These are phyloP conservation scores for Cryptocephalus moraei DNA, from an alignment of 2,888 invertebrate genomes.

Conservation along the genomic window DNA sequence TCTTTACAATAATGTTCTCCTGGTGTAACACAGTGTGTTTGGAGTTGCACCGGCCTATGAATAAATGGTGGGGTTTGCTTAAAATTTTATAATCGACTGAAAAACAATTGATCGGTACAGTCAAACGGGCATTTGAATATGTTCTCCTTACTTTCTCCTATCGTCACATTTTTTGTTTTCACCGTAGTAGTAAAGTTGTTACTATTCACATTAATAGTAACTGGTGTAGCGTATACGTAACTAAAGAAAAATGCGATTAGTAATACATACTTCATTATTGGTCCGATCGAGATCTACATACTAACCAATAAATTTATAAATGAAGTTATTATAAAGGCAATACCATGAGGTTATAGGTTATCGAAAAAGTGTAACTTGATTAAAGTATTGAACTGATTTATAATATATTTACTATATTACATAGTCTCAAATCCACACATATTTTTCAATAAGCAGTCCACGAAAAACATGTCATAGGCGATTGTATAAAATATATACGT, in stretches of 20 bases:
- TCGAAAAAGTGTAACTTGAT: no score
- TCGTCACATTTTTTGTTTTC: neutral
- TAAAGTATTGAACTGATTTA: no score
- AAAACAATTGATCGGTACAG: constrained; percentile 10
- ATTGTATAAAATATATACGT: no score
- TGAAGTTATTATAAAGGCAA: no score
- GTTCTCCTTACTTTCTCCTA: neutral
- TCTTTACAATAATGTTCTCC: constrained; percentile 35
- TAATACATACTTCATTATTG: no score
- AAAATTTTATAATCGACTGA: constrained; percentile 29
- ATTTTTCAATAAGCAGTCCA: no score
- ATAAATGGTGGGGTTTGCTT: constrained; percentile 30
- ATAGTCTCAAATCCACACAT: no score
- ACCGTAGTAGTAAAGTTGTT: constrained; percentile 37
- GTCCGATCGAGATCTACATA: neutral
- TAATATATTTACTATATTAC: no score
- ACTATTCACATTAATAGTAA: constrained; percentile 39
- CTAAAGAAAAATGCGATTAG: no score
- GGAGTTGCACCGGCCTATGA: constrained; percentile 31
- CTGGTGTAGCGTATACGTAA: no score
- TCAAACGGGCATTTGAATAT: neutral
- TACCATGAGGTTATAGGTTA: no score
- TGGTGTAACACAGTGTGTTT: constrained; percentile 30
- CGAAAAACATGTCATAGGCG: no score
- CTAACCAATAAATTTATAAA: constrained; percentile 1